Evolutionary conservation across 1,140 invertebrate genomes (phyloP).

Genomic region (Solenopsis invicta): DNA sequence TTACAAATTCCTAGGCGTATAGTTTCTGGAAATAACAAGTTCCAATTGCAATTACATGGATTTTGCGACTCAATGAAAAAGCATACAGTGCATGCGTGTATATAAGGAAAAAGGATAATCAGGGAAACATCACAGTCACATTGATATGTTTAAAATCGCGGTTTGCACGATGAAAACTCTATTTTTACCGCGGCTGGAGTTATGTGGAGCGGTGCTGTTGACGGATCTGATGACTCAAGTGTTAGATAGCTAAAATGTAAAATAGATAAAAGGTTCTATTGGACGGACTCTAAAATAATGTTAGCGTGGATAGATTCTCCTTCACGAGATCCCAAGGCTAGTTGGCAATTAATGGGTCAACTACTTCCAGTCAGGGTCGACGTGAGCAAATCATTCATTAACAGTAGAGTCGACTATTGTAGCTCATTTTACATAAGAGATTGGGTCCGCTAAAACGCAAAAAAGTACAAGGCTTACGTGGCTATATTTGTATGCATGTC

Average conservation of each 20-base stretch:
- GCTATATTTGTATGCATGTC: too few relatives aligned
- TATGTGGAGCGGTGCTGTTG: too few relatives aligned
- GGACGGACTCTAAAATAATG: constrained; percentile 42
- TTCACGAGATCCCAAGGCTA: not conserved
- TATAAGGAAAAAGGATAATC: not conserved
- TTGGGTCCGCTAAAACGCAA: not conserved
- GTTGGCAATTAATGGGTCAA: not conserved
- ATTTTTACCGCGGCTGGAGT: not conserved
- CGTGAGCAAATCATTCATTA: not conserved
- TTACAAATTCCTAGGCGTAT: not conserved
- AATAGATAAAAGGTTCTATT: not conserved
- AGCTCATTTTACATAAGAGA: constrained; percentile 1
- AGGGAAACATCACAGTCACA: rapidly evolving
- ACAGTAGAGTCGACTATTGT: constrained; percentile 17
- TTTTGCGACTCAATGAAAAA: too few relatives aligned
- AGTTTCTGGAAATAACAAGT: not conserved
- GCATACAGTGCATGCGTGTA: not conserved
- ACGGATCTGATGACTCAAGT: not conserved
- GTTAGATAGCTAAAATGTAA: not conserved
- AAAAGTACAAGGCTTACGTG: too few relatives aligned
- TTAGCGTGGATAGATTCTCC: constrained; percentile 74
- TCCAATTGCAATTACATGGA: not conserved
- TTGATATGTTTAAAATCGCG: not conserved
- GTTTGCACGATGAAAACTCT: not conserved
- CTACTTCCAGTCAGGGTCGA: not conserved